Evolutionary conservation across 2,113 vertebrate species (phyloP), one percentile per base, ranked within the genome.

Genomic region (Carollia perspicillata): DNA sequence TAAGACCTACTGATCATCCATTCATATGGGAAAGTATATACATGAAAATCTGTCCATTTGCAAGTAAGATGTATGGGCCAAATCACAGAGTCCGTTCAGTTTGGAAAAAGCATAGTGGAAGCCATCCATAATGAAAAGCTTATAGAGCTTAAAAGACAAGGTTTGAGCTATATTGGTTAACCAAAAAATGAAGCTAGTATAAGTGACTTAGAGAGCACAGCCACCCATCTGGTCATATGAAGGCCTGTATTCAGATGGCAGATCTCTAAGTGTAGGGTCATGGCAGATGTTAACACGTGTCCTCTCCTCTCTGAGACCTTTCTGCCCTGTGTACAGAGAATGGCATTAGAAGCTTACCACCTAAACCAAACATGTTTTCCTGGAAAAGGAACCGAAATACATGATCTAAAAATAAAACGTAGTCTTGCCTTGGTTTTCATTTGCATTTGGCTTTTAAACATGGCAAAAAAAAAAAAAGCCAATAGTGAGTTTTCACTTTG

Each of bases 361-460:
- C 42, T 75, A 40, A 6, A 84, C 35, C 35, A 65, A 93, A 79
- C 77, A n/a, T 42, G 3, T 44, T 53, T 91, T 89, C 84, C 74
- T 74, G 33, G 53, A 74, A 90, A 83, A 77, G 22, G 26, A 74
- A 78, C 33, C 71, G 37, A 92, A 85, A 84, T 81, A 44, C 49
- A 51, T 40, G 30, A 51, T 94, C 88, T 51, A 80, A 87, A 96
- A 95, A 69, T 89, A 93, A 96, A 96, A 37, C 75, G 74, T 35
- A 93, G 69, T 35, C 95, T 90, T 86, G 89, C 58, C 40, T 94
- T 93, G 60, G 23, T 97, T 98, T 97, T 77, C 49, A 18, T 95
- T 96, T 97, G 60, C 95, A 93, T 97, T 98, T 97, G 93, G 91
- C 95, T 98, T 98, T 94, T 96, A 93, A 97, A 97, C 84, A 69